Evolutionary conservation across 2,888 invertebrate genomes (phyloP).

Genomic region (Andricus quercusramuli): DNA sequence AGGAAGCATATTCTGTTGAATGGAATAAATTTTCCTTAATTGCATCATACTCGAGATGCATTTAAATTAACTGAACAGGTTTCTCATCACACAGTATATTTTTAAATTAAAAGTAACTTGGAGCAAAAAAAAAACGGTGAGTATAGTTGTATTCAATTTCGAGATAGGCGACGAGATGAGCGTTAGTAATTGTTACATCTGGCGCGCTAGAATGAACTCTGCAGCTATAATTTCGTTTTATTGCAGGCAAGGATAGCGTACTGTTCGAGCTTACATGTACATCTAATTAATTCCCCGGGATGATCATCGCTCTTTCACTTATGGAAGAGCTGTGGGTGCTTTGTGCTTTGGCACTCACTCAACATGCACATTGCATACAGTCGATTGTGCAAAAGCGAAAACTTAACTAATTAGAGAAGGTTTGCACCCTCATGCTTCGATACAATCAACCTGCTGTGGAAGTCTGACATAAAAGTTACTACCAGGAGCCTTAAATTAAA

Average conservation of each 20-base stretch:
- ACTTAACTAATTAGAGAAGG: constrained; percentile 60
- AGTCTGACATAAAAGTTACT: constrained; percentile 6
- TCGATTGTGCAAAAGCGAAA: constrained; percentile 54
- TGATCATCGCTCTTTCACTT: constrained; percentile 51
- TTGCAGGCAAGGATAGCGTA: constrained; percentile 42
- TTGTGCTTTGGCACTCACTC: constrained; percentile 45
- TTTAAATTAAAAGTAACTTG: constrained; percentile 17
- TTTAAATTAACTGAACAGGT: constrained; percentile 11
- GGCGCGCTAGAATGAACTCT: constrained; percentile 16
- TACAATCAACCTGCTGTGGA: constrained; percentile 4
- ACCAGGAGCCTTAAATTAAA: neutral
- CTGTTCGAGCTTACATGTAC: constrained; percentile 46
- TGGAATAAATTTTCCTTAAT: neutral
- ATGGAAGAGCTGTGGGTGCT: constrained; percentile 36
- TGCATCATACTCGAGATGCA: neutral
- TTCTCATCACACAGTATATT: neutral
- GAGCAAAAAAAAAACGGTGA: neutral
- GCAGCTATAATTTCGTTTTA: constrained; percentile 31
- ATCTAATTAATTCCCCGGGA: constrained; percentile 60
- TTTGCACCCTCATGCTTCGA: constrained; percentile 41
- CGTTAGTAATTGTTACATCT: constrained; percentile 32
- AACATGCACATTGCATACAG: constrained; percentile 45
- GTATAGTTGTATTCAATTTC: constrained; percentile 11
- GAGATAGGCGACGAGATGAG: constrained; percentile 22
- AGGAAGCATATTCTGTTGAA: neutral